phyloP scores from a whole-genome alignment of 2,888 invertebrate genomes.

The Pasiphila rectangulata region DNA sequence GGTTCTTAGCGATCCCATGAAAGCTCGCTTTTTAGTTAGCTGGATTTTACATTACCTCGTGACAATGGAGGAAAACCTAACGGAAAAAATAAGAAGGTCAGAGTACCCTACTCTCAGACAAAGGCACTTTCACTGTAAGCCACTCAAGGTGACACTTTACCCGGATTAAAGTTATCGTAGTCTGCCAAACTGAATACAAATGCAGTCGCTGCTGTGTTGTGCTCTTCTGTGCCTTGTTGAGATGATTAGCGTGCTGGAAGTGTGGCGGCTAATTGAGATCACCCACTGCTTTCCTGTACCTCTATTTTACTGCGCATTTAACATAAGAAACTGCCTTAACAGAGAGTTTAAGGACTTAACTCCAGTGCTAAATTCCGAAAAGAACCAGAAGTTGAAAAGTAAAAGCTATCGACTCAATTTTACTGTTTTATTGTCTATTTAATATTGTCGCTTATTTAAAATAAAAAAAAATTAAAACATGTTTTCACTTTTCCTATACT shows the following conservation, averaged over 20 bases:
- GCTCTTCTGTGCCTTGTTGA: slow-evolving; percentile 49
- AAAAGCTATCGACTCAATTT: too few species aligned
- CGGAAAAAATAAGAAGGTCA: slow-evolving; percentile 72
- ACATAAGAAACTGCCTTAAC: neutral
- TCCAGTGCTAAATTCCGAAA: too few species aligned
- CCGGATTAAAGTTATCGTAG: slow-evolving; percentile 79
- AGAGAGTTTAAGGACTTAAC: neutral
- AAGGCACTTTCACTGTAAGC: slow-evolving; percentile 75
- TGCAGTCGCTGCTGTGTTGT: slow-evolving; percentile 54
- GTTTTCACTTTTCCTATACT: too few species aligned
- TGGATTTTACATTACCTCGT: slow-evolving; percentile 65
- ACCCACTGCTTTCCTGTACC: neutral
- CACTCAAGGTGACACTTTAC: slow-evolving; percentile 78
- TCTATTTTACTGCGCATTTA: neutral
- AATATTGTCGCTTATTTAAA: too few species aligned
- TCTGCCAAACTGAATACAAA: slow-evolving; percentile 78
- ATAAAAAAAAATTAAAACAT: too few species aligned
- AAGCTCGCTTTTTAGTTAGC: slow-evolving; percentile 58
- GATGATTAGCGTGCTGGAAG: slow-evolving; percentile 44
- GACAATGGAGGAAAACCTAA: slow-evolving; percentile 68
- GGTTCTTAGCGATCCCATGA: slow-evolving; percentile 53
- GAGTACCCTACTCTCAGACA: slow-evolving; percentile 68
- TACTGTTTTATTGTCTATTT: too few species aligned
- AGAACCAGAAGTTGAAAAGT: too few species aligned
- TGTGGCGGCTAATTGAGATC: slow-evolving; percentile 20